phyloP scores from a whole-genome alignment of 64 coral and sea anemone species.

The Cladopsammia gracilis region DNA sequence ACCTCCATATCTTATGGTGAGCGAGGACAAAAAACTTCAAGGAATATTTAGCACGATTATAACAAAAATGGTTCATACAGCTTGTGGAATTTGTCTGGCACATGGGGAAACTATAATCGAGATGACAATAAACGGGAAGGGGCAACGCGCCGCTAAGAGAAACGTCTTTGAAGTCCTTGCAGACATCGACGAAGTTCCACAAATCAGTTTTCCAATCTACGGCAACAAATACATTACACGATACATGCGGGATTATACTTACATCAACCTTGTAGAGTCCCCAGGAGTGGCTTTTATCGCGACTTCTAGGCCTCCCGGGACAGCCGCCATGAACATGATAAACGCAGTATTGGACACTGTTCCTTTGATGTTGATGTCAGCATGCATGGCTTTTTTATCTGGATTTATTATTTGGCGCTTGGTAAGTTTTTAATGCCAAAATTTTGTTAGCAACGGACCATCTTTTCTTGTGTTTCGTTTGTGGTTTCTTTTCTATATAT shows the following conservation, averaged over 20 bases:
- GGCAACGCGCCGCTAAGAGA: neutral
- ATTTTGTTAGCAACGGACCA: neutral
- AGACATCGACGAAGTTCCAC: constrained; percentile 61
- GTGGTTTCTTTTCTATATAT: too few relatives aligned
- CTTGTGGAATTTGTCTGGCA: constrained; percentile 39
- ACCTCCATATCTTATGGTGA: constrained; percentile 33
- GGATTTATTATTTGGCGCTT: constrained; percentile 75
- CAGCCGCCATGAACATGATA: constrained; percentile 4
- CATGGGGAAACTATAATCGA: constrained; percentile 43
- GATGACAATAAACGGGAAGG: constrained; percentile 7
- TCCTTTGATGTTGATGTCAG: constrained; percentile 43
- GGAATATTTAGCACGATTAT: constrained; percentile 44
- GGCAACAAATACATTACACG: constrained; percentile 54
- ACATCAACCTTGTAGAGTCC: constrained; percentile 64
- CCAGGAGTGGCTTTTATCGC: constrained; percentile 71
- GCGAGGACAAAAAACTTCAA: neutral
- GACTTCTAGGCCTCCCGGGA: neutral
- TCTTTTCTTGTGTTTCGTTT: too few relatives aligned
- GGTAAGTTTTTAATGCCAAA: neutral
- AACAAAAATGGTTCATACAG: constrained; percentile 33
- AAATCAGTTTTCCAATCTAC: constrained; percentile 79
- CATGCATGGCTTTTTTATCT: constrained; percentile 33
- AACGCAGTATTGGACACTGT: constrained; percentile 5
- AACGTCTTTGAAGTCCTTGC: constrained; percentile 10
- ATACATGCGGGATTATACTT: constrained; percentile 27